Evolutionary conservation across 92 coral and sea anemone genomes (phyloP).

Genomic region (Bergia puertoricense): DNA sequence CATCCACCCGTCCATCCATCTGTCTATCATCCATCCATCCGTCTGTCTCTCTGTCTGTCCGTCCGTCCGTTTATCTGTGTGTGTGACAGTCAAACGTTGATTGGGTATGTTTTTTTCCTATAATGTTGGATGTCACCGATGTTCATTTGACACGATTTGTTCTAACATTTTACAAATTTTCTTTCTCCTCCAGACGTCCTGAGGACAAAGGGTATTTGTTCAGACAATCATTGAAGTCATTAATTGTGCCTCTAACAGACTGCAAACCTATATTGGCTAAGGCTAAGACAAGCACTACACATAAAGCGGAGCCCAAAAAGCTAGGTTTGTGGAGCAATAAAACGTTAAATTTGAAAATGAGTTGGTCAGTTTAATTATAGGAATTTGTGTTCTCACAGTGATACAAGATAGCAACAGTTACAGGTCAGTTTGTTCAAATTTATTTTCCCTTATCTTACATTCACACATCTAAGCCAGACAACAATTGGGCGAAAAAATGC

Average conservation of each 20-base stretch:
- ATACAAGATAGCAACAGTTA: no score
- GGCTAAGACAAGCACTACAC: neutral
- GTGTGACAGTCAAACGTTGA: neutral
- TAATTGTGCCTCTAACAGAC: conserved; percentile 9
- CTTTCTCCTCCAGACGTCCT: neutral
- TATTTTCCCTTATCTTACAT: neutral
- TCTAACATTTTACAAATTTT: neutral
- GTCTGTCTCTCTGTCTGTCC: neutral
- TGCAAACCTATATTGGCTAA: neutral
- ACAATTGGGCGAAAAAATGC: neutral
- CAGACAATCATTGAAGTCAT: conserved; percentile 35
- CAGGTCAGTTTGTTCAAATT: neutral
- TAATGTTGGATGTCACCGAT: neutral
- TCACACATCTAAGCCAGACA: neutral
- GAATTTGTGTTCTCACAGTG: neutral
- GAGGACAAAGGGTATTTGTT: conserved; percentile 30
- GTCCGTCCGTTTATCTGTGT: neutral
- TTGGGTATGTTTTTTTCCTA: neutral
- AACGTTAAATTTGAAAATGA: neutral
- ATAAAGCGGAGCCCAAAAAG: neutral
- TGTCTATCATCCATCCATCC: neutral
- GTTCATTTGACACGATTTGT: neutral
- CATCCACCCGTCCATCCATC: neutral
- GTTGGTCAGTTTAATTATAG: neutral
- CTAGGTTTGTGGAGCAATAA: conserved; percentile 27